Base-by-base conservation (phyloP, 2,888 invertebrate genomes). In the Eupithecia abbreviata region DNA sequence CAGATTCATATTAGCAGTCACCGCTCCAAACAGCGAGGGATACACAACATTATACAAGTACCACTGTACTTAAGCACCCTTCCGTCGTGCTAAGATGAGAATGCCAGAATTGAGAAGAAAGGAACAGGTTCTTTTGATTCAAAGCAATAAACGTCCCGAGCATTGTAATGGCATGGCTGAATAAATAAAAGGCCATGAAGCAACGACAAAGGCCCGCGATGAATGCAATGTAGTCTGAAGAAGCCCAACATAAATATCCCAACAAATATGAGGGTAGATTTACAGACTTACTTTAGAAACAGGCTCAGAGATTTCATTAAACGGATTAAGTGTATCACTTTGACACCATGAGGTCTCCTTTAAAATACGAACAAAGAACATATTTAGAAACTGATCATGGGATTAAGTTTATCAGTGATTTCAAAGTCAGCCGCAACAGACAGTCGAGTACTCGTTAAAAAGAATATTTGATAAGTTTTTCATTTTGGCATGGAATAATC, bases 101-200 rank as follows among this genome's bases (percentile, higher is more conserved):
- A 76, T 73, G 45, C 66, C 65, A 66, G 55, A 51, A 76, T 76
- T 65, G 51, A 70, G 62, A 73, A 71, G 71, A 73, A 77, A 77
- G 71, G 71, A 74, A 65, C 74, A 41, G 51, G 68, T 68, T 77
- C 74, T 69, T 77, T 77, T 74, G 74, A 77, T 66, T 74, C 73
- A 69, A 65, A 67, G 62, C 69, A 47, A 77, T 74, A 74, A 73
- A 73, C 72, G 69, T 45, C 9, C 65, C 41, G 30, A 43, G 42
- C 51, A 69, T 55, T 65, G 67, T 74, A 77, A 74, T 69, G 72
- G 70, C 72, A 66, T 66, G 69, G 69, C 45, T 70, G 72, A 77
- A 73, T 75, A 77, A 76, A 77, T 62, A 77, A 75, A 75, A 55
- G 55, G 49, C 43, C 71, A 71, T 71, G 67, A 73, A 71, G 43